Evolutionary conservation across 2,113 vertebrate genomes (phyloP).

Genomic region (Cinclus mexicanus): DNA sequence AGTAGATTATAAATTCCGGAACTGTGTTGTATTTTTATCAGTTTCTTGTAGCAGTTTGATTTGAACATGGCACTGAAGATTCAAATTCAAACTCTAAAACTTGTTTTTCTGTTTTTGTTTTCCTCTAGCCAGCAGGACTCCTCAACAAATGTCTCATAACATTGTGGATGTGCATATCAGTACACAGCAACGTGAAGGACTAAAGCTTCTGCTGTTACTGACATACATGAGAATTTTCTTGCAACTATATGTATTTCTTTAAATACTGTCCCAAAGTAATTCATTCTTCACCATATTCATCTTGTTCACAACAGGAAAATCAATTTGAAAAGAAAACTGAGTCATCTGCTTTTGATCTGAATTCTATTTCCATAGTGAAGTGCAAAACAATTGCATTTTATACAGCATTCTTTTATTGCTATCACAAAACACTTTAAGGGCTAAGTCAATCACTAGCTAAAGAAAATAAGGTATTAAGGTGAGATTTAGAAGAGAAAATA

Average conservation of each 20-base stretch:
- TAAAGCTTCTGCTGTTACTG: neutral
- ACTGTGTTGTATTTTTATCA: neutral
- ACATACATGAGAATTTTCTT: neutral
- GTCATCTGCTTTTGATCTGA: neutral
- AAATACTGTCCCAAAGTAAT: neutral
- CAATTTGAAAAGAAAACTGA: neutral
- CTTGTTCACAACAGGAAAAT: conserved; percentile 13
- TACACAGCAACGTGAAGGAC: neutral
- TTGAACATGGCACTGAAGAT: neutral
- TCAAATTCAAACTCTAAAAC: neutral
- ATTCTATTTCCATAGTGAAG: neutral
- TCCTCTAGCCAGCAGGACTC: neutral
- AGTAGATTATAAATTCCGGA: neutral
- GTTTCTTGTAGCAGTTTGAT: neutral
- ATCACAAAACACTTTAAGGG: neutral
- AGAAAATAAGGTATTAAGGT: neutral
- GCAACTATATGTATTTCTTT: neutral
- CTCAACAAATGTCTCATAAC: neutral
- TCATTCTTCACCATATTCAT: neutral
- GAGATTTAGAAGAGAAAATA: neutral
- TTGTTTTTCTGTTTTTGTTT: neutral
- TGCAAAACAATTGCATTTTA: neutral
- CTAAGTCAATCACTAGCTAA: neutral
- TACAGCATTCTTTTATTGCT: neutral
- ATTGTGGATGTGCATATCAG: neutral